These are phyloP conservation scores for Lasioglossum morio DNA, from an alignment of 2,888 invertebrate genomes.

Conservation along the genomic window DNA sequence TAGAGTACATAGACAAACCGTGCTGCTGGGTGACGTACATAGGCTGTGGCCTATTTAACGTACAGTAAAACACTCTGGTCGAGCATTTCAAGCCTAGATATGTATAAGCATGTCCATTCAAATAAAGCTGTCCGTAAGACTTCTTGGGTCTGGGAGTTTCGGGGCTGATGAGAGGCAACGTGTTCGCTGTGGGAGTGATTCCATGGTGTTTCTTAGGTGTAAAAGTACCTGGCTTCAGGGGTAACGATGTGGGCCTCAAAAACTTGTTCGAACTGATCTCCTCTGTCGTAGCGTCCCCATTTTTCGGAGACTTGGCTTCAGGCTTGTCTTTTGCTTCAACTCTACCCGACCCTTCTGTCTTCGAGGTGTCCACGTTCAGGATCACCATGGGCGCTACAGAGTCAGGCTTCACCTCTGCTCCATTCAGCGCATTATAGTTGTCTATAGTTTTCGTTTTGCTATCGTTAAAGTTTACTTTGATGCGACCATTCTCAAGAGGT, in stretches of 20 bases:
- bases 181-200: slow-evolving; percentile 92
- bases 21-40: slow-evolving; percentile 96
- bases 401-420: slow-evolving; percentile 56
- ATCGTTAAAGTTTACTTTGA: slow-evolving; percentile 62
- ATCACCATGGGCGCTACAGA: slow-evolving; percentile 53
- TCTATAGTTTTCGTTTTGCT: slow-evolving; percentile 55
- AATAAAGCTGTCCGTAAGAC: slow-evolving; percentile 94
- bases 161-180: slow-evolving; percentile 94
- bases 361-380: slow-evolving; percentile 72
- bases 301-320: slow-evolving; percentile 63
- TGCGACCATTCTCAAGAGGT: slow-evolving; percentile 68
- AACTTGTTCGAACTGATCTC: slow-evolving; percentile 88
- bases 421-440: slow-evolving; percentile 49
- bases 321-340: slow-evolving; percentile 64
- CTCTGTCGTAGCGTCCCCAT: slow-evolving; percentile 58
- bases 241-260: slow-evolving; percentile 92
- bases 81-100: slow-evolving; percentile 96
- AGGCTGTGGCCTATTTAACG: slow-evolving; percentile 96
- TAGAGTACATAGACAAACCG: slow-evolving; percentile 98
- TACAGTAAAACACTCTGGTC: slow-evolving; percentile 96
- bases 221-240: slow-evolving; percentile 93
- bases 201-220: slow-evolving; percentile 93
- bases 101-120: slow-evolving; percentile 96
- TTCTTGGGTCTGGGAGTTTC: slow-evolving; percentile 96
- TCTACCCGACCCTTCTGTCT: slow-evolving; percentile 73